A percentile compares a stretch with the other conserved stretches of the same genome.
phyloP scores from a whole-genome alignment of 1,140 invertebrate species.

The Wasmannia auropunctata region DNA sequence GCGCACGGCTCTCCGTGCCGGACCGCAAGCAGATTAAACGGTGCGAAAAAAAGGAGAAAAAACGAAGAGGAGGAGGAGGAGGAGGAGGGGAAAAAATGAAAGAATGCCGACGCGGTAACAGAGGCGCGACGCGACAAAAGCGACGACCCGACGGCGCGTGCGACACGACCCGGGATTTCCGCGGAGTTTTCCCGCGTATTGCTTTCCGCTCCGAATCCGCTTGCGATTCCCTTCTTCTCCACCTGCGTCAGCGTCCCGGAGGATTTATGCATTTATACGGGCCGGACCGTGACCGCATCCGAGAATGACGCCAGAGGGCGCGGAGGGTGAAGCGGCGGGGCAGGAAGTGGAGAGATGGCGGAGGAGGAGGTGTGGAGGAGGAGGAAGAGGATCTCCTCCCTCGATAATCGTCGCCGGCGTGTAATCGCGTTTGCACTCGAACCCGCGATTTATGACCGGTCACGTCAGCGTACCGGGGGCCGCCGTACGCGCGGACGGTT shows the following conservation, averaged over 20 bases:
- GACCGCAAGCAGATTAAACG: slow-evolving; percentile 53
- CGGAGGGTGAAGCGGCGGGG: not conserved
- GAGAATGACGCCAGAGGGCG: slow-evolving; percentile 37
- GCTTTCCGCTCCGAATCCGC: slow-evolving; percentile 5
- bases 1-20: slow-evolving; percentile 4
- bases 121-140: slow-evolving; percentile 24
- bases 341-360: not conserved
- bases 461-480: slow-evolving; percentile 59
- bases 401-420: slow-evolving; percentile 70
- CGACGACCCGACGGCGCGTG: slow-evolving; percentile 18
- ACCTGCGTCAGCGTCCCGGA: slow-evolving; percentile 32
- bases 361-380: not conserved
- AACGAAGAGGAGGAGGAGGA: not conserved
- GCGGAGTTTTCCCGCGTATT: slow-evolving; percentile 34
- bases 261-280: slow-evolving; percentile 69
- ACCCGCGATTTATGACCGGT: slow-evolving; percentile 70
- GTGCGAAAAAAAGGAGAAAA: slow-evolving; percentile 32
- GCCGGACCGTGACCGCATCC: slow-evolving; percentile 20
- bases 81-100: not conserved
- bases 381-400: slow-evolving; percentile 55
- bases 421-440: slow-evolving; percentile 73
- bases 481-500: slow-evolving; percentile 54
- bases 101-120: slow-evolving; percentile 32
- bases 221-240: slow-evolving; percentile 43
- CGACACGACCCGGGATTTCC: slow-evolving; percentile 30